Conservation (phyloP, 2,888 invertebrate genomes). For the Cosmopolites sordidus region DNA sequence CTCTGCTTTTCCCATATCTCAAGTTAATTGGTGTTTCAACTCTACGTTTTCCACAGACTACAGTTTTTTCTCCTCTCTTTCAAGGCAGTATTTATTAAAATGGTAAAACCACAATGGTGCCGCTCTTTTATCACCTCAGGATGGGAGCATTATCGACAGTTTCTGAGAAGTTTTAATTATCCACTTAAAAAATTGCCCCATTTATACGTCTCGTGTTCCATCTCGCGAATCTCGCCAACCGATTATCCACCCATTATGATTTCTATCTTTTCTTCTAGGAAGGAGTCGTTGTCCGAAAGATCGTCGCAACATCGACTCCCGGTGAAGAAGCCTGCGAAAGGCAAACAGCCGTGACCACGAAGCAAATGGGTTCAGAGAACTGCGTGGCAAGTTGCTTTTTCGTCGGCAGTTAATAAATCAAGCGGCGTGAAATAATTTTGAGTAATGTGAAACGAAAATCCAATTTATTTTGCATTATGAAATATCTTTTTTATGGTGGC, state of each 20-base stretch:
- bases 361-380: slow-evolving; percentile 7
- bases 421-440: not conserved
- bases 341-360: slow-evolving; percentile 8
- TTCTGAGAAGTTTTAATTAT: not conserved
- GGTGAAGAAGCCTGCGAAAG: slow-evolving; percentile 6
- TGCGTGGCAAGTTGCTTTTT: not conserved
- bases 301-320: not conserved
- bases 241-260: slow-evolving; percentile 6
- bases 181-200: not conserved
- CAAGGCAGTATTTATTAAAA: too few species aligned
- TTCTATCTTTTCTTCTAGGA: slow-evolving; percentile 5
- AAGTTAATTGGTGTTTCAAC: too few species aligned
- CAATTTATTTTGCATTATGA: too few species aligned
- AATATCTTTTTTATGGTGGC: too few species aligned
- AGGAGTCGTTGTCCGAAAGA: slow-evolving; percentile 9
- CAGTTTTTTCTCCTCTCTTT: too few species aligned
- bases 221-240: not conserved
- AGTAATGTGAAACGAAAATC: too few species aligned
- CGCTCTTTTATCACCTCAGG: too few species aligned
- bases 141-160: not conserved
- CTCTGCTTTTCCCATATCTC: too few species aligned
- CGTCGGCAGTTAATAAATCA: not conserved
- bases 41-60: too few species aligned
- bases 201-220: not conserved
- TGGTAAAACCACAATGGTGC: too few species aligned